phyloP scores from a whole-genome alignment of 1,140 invertebrate species.

The Drosophila trapezifrons region DNA sequence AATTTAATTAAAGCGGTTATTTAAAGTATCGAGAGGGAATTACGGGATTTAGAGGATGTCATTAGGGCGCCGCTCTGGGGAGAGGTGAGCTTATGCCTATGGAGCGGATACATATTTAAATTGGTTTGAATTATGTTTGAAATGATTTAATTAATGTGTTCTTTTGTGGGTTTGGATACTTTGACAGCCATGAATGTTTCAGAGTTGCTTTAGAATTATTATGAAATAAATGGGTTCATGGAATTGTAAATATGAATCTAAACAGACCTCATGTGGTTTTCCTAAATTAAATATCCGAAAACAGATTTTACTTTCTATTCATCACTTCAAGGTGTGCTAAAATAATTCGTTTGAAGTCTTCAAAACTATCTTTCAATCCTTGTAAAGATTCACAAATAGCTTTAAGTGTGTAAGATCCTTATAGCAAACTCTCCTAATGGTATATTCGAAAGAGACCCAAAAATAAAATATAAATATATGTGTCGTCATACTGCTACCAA shows the following conservation, averaged over 20 bases:
- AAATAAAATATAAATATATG: not conserved
- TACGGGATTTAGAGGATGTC: slow-evolving; percentile 21
- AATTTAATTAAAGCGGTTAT: slow-evolving; percentile 51
- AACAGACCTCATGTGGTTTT: not conserved
- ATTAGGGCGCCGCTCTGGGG: not conserved
- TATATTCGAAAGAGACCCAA: not conserved
- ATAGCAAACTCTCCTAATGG: not conserved
- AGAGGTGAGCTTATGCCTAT: not conserved
- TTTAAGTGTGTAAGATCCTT: not conserved
- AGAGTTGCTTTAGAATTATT: not conserved
- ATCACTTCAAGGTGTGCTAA: too few species aligned
- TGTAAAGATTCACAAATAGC: not conserved
- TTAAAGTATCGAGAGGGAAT: slow-evolving; percentile 43
- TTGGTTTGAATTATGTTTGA: slow-evolving; percentile 26
- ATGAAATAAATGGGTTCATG: not conserved
- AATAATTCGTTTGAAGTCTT: too few species aligned
- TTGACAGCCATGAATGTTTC: not conserved
- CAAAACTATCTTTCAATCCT: not conserved
- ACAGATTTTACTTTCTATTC: too few species aligned
- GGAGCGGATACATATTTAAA: slow-evolving; percentile 33
- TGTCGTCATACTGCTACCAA: not conserved
- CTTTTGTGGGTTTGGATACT: not conserved
- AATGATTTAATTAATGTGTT: slow-evolving; percentile 33
- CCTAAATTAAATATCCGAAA: not conserved
- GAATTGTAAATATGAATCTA: not conserved